Conservation (phyloP, 2,113 vertebrate species). For the Cygnus atratus region DNA sequence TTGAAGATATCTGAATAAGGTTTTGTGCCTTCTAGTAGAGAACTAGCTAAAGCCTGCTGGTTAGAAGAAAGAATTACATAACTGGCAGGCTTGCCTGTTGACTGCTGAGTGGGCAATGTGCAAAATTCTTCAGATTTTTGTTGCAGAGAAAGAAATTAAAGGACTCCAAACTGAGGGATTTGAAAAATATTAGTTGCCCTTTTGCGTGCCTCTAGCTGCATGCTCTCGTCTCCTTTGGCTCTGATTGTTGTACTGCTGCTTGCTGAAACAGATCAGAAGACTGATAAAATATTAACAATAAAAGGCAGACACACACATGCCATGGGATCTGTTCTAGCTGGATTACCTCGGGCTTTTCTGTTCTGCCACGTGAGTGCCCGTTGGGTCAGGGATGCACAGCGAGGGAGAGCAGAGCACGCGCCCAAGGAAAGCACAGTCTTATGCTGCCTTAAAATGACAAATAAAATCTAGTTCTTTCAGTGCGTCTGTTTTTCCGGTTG, state of each 20-base stretch:
- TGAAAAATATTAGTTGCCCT: background rate
- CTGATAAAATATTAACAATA: background rate
- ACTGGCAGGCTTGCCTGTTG: background rate
- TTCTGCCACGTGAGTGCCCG: background rate
- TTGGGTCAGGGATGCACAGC: background rate
- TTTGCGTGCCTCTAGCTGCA: background rate
- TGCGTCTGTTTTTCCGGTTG: background rate
- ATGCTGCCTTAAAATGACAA: background rate
- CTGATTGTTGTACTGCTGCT: background rate
- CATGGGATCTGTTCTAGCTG: background rate
- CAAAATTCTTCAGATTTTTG: constrained; percentile 36
- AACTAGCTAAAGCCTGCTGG: background rate
- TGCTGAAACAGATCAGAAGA: background rate
- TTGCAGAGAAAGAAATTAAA: background rate
- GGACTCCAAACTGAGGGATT: background rate
- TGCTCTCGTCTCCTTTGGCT: background rate
- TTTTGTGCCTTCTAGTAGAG: background rate
- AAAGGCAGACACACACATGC: background rate
- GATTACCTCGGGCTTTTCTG: background rate
- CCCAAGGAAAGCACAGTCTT: background rate
- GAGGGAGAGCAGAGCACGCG: background rate
- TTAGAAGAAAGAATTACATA: background rate
- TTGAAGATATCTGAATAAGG: background rate
- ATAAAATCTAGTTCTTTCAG: background rate
- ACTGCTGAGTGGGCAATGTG: background rate